A percentile compares a stretch with the other conserved stretches of the same genome.
Evolutionary conservation across 1,140 invertebrate species (phyloP).

Genomic region (Drosophila ercepeae): DNA sequence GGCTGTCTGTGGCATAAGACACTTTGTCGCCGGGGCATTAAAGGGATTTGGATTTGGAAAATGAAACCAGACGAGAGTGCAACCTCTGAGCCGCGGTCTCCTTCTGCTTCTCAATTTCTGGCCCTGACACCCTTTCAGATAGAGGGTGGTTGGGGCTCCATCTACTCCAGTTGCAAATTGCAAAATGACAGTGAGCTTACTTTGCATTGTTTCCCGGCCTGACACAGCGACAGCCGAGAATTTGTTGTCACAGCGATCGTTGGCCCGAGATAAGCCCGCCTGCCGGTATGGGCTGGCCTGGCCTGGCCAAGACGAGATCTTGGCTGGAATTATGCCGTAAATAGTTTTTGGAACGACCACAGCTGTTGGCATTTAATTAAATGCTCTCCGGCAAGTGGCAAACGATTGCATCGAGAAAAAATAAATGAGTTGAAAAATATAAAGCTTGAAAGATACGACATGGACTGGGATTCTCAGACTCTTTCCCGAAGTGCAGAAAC

Average conservation of each 20-base stretch:
- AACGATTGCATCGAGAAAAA: conserved; percentile 44
- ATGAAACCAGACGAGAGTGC: conserved; percentile 35
- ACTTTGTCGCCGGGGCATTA: conserved; percentile 50
- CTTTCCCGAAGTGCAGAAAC: conserved; percentile 1
- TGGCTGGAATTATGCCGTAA: conserved; percentile 50
- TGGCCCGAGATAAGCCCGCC: conserved; percentile 15
- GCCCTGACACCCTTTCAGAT: conserved; percentile 41
- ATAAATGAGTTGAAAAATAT: not conserved
- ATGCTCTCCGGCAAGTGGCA: conserved; percentile 54
- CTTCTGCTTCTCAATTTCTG: conserved; percentile 17
- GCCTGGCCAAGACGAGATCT: conserved; percentile 13
- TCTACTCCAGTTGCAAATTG: conserved; percentile 65
- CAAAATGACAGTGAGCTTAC: conserved; percentile 56
- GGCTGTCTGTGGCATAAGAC: conserved; percentile 29
- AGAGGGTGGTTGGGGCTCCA: not conserved
- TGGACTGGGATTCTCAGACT: no score
- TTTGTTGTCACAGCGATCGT: conserved; percentile 50
- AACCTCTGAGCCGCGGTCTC: conserved; percentile 10
- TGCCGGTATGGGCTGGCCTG: not conserved
- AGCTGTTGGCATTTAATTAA: conserved; percentile 67
- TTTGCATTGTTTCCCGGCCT: conserved; percentile 56
- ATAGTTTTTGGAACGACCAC: conserved; percentile 43
- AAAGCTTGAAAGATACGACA: not conserved
- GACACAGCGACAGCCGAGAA: conserved; percentile 50
- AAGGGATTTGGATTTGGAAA: conserved; percentile 52